Conservation (phyloP, 1,140 invertebrate genomes). For the Eciton burchellii region DNA sequence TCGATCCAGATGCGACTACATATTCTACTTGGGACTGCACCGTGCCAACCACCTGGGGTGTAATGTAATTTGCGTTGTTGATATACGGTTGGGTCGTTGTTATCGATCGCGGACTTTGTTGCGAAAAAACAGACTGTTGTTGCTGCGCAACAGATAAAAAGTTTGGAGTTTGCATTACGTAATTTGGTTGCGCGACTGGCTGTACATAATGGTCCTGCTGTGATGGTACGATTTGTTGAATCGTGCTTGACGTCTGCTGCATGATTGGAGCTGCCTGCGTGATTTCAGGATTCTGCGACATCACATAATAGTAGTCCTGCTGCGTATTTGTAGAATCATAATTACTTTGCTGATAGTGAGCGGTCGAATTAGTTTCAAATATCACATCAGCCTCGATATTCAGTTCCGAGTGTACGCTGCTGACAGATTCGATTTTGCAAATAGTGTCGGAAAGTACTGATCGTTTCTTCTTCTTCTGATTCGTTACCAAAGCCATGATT, state of each 20-base stretch:
- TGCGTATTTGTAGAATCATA: constrained; percentile 65
- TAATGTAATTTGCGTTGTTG: constrained; percentile 56
- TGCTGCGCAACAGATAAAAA: constrained; percentile 26
- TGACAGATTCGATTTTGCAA: constrained; percentile 67
- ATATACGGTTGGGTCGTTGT: constrained; percentile 57
- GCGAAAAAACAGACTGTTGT: constrained; percentile 36
- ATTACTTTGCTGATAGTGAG: constrained; percentile 16
- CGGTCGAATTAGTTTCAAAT: constrained; percentile 63
- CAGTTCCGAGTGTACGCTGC: constrained; percentile 81
- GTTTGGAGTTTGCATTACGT: constrained; percentile 67
- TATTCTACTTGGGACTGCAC: constrained; percentile 44
- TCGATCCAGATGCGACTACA: neutral
- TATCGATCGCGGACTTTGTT: constrained; percentile 54
- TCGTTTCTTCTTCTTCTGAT: neutral
- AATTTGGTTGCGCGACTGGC: constrained; percentile 54
- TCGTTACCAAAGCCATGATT: too few relatives aligned
- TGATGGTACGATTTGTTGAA: constrained; percentile 31
- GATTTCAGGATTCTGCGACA: constrained; percentile 54
- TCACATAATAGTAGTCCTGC: constrained; percentile 75
- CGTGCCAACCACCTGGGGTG: constrained; percentile 50
- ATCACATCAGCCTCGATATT: constrained; percentile 82
- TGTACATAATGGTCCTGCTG: constrained; percentile 62
- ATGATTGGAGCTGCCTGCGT: constrained; percentile 14
- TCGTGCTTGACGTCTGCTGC: constrained; percentile 19
- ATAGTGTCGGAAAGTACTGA: constrained; percentile 34